Base-by-base conservation (phyloP, 2,113 vertebrate genomes). In the Austrofundulus limnaeus region DNA sequence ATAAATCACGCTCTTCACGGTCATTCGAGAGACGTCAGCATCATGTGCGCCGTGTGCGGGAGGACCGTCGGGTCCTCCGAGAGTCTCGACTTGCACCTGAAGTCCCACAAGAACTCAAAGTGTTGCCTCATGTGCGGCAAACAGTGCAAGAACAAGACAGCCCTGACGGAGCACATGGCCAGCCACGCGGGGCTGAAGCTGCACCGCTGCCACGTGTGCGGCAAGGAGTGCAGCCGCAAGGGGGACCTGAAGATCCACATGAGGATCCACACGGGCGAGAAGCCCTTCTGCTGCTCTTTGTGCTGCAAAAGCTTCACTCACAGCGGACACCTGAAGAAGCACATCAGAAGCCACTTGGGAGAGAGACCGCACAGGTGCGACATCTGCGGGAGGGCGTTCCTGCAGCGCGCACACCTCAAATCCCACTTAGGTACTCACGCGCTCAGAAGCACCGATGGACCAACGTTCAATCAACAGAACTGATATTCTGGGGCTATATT, bases 191-290 rank as follows among this genome's bases (percentile, higher is more conserved):
- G 86, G 2, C 60, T 80, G 12, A 88, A 88, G n/a, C 84, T 81
- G 59, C 84, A 88, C 6, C 74, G 78, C 52, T 88, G 86, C 25
- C 71, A 81, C 0, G 51, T 88, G 0, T 86, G 86, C 0, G 84
- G 86, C 10, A 88, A 85, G 21, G 82, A 81, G 72, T 86, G 84
- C 71, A 67, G 78, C 66, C 80, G 84, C 0, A 86, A 85, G 46
- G 86, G 76, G 10, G 86, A 88, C 19, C 48, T 88, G 4, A 88
- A 82, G 69, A 86, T 88, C 7, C 86, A 88, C n/a, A 76, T 83
- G 84, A 81, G 86, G 77, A 84, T 84, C 25, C 86, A 88, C 77
- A 88, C 86, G 0, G 86, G 86, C 0, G 86, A 88, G 69, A 88
- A 86, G 61, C 86, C 86, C 7, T 88, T 77, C 72, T 64, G 77